phyloP scores from a whole-genome alignment of 2,888 invertebrate species.

The Drosophila algonquin region DNA sequence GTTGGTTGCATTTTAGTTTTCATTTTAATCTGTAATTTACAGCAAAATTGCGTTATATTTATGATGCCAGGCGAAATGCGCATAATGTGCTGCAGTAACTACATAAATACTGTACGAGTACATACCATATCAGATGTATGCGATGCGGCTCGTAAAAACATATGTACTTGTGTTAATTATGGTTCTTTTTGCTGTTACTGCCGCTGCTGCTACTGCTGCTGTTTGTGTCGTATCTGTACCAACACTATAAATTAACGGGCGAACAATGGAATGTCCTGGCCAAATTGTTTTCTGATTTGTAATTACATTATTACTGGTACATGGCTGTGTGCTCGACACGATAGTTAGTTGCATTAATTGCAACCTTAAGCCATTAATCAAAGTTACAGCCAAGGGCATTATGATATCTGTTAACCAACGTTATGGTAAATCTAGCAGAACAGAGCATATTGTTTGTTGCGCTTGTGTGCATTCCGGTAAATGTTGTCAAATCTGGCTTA shows the following conservation, averaged over 20 bases:
- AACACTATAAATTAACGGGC: slow-evolving; percentile 45
- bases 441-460: background rate
- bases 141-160: slow-evolving; percentile 42
- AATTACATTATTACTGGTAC: slow-evolving; percentile 31
- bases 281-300: slow-evolving; percentile 41
- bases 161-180: slow-evolving; percentile 45
- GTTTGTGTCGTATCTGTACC: slow-evolving; percentile 17
- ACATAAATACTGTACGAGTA: slow-evolving; percentile 14
- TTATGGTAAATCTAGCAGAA: background rate
- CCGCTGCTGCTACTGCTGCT: slow-evolving; percentile 8
- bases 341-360: slow-evolving; percentile 47
- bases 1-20: slow-evolving; percentile 72
- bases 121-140: slow-evolving; percentile 27
- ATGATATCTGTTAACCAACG: background rate
- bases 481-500: background rate
- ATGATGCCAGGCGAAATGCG: slow-evolving; percentile 62
- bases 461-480: background rate
- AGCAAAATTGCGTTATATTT: slow-evolving; percentile 71
- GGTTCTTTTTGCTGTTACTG: slow-evolving; percentile 25
- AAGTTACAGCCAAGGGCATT: slow-evolving; percentile 8
- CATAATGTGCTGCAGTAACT: slow-evolving; percentile 63
- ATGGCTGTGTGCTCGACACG: slow-evolving; percentile 34
- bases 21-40: slow-evolving; percentile 79
- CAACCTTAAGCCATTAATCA: slow-evolving; percentile 35
- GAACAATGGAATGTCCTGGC: slow-evolving; percentile 41